Evolutionary conservation across 2,888 invertebrate genomes (phyloP).

Genomic region (Heliconius erato): DNA sequence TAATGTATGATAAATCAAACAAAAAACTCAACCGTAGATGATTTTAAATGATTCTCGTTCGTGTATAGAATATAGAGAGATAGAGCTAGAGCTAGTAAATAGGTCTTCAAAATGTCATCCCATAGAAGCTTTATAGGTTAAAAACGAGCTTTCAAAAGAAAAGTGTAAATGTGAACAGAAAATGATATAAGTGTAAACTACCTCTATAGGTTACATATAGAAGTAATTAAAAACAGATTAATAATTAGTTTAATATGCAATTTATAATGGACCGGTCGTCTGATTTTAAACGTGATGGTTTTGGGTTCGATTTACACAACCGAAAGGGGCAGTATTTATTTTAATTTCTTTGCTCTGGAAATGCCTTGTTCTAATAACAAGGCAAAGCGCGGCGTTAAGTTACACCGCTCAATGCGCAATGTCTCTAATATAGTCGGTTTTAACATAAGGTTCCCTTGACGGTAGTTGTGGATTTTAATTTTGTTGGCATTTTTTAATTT

Average conservation of each 20-base stretch:
- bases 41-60: background rate
- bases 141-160: constrained; percentile 7
- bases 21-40: background rate
- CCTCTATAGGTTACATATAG: background rate
- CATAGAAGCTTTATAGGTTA: constrained; percentile 5
- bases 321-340: background rate
- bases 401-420: background rate
- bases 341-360: background rate
- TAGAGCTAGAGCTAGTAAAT: background rate
- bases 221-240: background rate
- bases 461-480: no score
- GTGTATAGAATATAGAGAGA: background rate
- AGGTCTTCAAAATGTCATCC: constrained; percentile 11
- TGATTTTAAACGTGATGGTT: background rate
- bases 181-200: background rate
- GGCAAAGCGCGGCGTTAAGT: background rate
- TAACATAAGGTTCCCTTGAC: no score
- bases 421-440: no score
- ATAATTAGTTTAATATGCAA: background rate
- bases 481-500: no score
- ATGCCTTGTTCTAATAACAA: background rate
- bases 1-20: background rate
- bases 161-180: background rate
- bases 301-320: background rate
- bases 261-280: background rate